Evolutionary conservation across 2,888 invertebrate species (phyloP).

Genomic region (Onchidella celtica): DNA sequence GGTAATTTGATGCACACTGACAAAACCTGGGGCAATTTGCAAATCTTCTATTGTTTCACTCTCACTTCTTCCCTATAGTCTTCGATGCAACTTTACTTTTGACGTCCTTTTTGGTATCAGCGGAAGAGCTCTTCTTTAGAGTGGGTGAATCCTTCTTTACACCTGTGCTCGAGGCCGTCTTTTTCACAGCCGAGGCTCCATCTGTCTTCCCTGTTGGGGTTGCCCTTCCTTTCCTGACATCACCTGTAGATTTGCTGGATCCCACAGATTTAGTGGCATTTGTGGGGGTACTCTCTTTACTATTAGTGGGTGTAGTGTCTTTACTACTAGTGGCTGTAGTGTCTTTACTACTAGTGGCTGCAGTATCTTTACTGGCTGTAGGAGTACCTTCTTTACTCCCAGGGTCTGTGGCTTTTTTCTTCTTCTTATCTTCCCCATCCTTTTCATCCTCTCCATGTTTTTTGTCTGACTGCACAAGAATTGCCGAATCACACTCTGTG

Average conservation of each 20-base stretch:
- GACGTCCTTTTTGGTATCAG: slow-evolving; percentile 39
- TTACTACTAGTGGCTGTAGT: background rate
- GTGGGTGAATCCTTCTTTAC: slow-evolving; percentile 27
- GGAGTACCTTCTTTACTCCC: background rate
- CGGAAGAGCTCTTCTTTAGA: slow-evolving; percentile 39
- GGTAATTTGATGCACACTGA: too few species aligned
- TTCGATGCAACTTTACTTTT: slow-evolving; percentile 28
- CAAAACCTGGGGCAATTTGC: too few species aligned
- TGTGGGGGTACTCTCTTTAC: slow-evolving; percentile 1
- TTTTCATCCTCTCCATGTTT: slow-evolving; percentile 23
- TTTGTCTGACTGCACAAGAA: slow-evolving; percentile 21
- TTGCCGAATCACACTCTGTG: slow-evolving; percentile 42
- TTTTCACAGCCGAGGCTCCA: slow-evolving; percentile 27
- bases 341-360: background rate
- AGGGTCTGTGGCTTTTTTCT: slow-evolving; percentile 1
- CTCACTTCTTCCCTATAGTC: slow-evolving; percentile 33
- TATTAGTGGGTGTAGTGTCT: background rate
- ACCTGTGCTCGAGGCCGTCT: slow-evolving; percentile 21
- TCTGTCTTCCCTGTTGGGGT: slow-evolving; percentile 12
- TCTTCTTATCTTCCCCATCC: slow-evolving; percentile 2
- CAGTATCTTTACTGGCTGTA: slow-evolving; percentile 2
- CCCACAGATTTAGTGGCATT: slow-evolving; percentile 15
- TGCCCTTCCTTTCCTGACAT: slow-evolving; percentile 34
- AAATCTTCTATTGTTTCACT: too few species aligned
- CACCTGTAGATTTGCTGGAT: slow-evolving; percentile 29